These are phyloP conservation scores for Podarcis raffonei DNA, from an alignment of 2,113 vertebrate species.

Conservation along the genomic window DNA sequence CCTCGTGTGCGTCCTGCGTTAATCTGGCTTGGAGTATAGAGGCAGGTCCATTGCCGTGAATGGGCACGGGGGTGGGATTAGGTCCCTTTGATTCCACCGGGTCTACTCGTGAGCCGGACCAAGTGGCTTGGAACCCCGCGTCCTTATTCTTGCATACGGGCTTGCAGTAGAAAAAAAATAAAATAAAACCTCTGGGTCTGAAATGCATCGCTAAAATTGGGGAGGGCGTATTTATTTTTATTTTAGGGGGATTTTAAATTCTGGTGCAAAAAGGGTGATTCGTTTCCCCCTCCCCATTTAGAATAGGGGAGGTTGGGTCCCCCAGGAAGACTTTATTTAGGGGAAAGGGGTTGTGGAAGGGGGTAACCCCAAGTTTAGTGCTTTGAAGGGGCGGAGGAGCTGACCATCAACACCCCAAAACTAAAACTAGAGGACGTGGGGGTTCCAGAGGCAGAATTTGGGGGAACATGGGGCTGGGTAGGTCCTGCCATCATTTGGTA, in stretches of 20 bases:
- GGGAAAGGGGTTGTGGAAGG: too few relatives aligned
- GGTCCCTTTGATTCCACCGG: too few relatives aligned
- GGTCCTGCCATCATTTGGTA: not conserved
- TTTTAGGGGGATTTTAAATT: not conserved
- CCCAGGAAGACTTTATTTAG: not conserved
- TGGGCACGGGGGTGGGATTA: too few relatives aligned
- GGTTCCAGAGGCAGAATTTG: not conserved
- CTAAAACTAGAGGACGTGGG: not conserved
- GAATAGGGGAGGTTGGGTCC: not conserved
- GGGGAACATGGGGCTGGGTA: not conserved
- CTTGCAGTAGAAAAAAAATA: too few relatives aligned
- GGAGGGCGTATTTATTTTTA: not conserved
- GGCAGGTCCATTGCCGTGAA: too few relatives aligned
- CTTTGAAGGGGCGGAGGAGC: too few relatives aligned
- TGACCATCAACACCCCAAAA: not conserved
- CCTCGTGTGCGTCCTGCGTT: not conserved
- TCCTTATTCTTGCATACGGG: too few relatives aligned
- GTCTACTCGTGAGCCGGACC: not conserved
- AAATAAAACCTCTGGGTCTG: not conserved
- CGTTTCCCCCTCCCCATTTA: not conserved
- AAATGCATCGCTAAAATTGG: not conserved
- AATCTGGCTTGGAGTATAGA: not conserved
- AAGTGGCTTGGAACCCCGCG: too few relatives aligned
- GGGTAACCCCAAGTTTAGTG: not conserved
- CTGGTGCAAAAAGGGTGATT: not conserved